Conservation (phyloP, 2,888 invertebrate genomes). For the Tinea semifulvella region DNA sequence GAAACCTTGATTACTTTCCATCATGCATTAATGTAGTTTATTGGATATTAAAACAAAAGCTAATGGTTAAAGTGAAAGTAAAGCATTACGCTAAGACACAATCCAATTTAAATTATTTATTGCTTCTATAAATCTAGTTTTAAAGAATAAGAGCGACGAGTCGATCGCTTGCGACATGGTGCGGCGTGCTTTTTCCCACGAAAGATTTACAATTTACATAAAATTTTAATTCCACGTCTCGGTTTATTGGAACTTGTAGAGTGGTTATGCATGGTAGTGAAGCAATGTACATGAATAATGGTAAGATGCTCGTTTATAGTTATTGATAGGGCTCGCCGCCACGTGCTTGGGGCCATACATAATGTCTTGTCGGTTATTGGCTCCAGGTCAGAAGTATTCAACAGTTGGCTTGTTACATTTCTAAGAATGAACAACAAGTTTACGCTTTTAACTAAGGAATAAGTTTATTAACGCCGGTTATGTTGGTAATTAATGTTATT, state of each 20-base stretch:
- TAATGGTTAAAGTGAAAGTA: conserved; percentile 16
- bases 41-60: conserved; percentile 16
- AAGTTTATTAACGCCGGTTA: no score
- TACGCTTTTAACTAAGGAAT: no score
- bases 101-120: conserved; percentile 17
- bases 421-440: no score
- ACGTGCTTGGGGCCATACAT: conserved; percentile 13
- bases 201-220: not conserved
- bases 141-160: conserved; percentile 12
- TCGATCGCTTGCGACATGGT: conserved; percentile 2
- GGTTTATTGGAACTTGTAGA: not conserved
- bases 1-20: conserved; percentile 12
- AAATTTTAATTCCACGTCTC: not conserved
- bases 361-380: conserved; percentile 14
- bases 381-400: conserved; percentile 1
- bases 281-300: conserved; percentile 9
- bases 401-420: conserved; percentile 1
- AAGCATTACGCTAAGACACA: conserved; percentile 14
- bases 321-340: conserved; percentile 1
- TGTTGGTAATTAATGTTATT: no score
- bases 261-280: not conserved
- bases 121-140: conserved; percentile 16
- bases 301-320: not conserved
- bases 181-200: not conserved
- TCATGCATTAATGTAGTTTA: conserved; percentile 15